Percentiles rank a stretch among this genome's conserved stretches.
Evolutionary conservation across 1,140 invertebrate species (phyloP).

Genomic region (Wasmannia auropunctata): DNA sequence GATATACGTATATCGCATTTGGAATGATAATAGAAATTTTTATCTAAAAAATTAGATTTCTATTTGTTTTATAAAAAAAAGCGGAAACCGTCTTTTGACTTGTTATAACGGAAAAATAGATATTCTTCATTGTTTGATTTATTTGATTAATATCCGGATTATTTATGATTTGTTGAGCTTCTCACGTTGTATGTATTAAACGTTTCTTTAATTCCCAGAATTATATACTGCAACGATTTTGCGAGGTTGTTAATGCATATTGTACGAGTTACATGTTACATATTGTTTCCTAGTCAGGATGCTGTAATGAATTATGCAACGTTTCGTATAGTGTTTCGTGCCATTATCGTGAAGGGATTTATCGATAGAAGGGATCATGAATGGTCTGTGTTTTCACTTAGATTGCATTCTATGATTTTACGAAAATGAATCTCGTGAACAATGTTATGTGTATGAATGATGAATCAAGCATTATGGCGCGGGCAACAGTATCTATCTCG

Average conservation of each 20-base stretch:
- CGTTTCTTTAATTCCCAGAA: not conserved
- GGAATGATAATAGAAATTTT: not conserved
- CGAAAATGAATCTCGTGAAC: constrained; percentile 17
- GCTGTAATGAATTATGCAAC: constrained; percentile 43
- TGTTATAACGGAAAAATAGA: not conserved
- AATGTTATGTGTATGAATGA: not conserved
- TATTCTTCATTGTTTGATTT: constrained; percentile 1
- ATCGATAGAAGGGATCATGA: constrained; percentile 25
- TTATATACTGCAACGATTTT: not conserved
- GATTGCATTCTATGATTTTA: not conserved
- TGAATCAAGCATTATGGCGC: not conserved
- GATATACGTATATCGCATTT: not conserved
- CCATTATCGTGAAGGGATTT: constrained; percentile 25
- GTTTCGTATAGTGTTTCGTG: not conserved
- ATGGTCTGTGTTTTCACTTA: constrained; percentile 20
- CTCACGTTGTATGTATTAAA: not conserved
- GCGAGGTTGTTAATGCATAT: not conserved
- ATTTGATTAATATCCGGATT: not conserved
- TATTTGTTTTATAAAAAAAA: not conserved
- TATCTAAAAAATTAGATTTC: not conserved
- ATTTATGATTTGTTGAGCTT: not conserved
- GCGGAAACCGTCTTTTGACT: not conserved
- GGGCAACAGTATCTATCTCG: not conserved
- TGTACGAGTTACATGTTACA: not conserved
- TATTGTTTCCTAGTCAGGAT: not conserved